Percentiles rank a stretch among this genome's conserved stretches.
These are phyloP conservation scores for Tiliacea citrago DNA, from an alignment of 2,888 invertebrate species.

Conservation along the genomic window DNA sequence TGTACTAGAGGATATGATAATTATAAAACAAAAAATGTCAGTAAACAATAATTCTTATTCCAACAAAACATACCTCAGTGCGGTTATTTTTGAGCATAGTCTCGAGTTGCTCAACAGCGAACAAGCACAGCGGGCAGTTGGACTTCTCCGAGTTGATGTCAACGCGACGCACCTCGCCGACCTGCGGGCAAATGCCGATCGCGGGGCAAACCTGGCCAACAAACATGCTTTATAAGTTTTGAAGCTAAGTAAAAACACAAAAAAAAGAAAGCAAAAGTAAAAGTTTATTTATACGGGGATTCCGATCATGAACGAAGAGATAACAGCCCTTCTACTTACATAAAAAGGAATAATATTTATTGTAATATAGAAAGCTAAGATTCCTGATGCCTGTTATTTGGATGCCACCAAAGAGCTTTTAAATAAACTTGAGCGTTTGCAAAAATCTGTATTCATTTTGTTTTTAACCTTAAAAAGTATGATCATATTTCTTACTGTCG, in stretches of 20 bases:
- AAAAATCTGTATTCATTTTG: too few species aligned
- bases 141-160: constrained; percentile 91
- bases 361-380: background rate
- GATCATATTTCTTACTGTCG: too few species aligned
- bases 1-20: background rate
- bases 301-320: background rate
- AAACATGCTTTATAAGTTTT: background rate
- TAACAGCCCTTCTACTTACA: background rate
- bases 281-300: background rate
- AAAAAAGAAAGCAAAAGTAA: too few species aligned
- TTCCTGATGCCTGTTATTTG: too few species aligned
- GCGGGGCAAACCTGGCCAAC: constrained; percentile 92
- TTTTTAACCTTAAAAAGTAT: too few species aligned
- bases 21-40: background rate
- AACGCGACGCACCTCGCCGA: constrained; percentile 87
- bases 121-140: constrained; percentile 95
- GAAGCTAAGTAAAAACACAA: background rate
- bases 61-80: constrained; percentile 91
- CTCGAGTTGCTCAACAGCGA: constrained; percentile 95
- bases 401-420: too few species aligned
- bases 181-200: constrained; percentile 92
- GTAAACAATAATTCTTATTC: background rate
- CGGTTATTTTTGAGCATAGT: constrained; percentile 93
- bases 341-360: background rate
- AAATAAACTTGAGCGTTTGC: too few species aligned